Evolutionary conservation across 2,888 invertebrate genomes (phyloP).

Genomic region (Eumerus sabulonum): DNA sequence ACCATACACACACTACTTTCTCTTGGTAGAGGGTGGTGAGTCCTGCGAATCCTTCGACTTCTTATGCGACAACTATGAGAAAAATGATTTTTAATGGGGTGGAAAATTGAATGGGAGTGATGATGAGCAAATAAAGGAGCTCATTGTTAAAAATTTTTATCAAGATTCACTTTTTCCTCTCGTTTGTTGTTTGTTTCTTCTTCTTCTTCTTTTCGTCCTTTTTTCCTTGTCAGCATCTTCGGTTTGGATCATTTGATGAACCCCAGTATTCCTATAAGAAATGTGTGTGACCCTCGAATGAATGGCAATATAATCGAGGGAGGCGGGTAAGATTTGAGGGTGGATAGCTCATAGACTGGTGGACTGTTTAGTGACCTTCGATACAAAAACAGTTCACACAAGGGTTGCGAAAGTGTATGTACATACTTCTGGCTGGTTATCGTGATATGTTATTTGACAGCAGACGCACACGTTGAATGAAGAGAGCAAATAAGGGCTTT

Average conservation of each 20-base stretch:
- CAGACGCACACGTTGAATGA: conserved; percentile 44
- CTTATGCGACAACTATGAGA: conserved; percentile 54
- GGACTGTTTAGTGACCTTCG: conserved; percentile 60
- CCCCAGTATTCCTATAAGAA: conserved; percentile 33
- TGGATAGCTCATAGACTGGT: conserved; percentile 28
- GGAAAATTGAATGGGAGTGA: conserved; percentile 73
- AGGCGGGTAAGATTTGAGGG: too few relatives aligned
- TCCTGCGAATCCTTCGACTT: neutral
- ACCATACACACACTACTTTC: conserved; percentile 30
- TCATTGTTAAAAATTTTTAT: conserved; percentile 68
- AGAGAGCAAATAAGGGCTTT: conserved; percentile 55
- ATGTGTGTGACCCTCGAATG: conserved; percentile 66
- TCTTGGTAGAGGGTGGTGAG: conserved; percentile 6
- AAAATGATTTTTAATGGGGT: conserved; percentile 71
- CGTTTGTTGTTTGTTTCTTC: conserved; percentile 32
- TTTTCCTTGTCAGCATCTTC: conserved; percentile 18
- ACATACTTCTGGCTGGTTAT: conserved; percentile 45
- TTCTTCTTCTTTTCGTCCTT: conserved; percentile 43
- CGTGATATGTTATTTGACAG: conserved; percentile 62
- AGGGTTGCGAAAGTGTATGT: conserved; percentile 46
- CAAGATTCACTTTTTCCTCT: conserved; percentile 65
- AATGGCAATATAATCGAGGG: conserved; percentile 62
- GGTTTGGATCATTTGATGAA: neutral
- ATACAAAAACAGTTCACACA: conserved; percentile 42
- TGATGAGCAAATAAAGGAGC: conserved; percentile 72